A percentile compares a stretch with the other conserved stretches of the same genome.
Evolutionary conservation across 2,797 vertebrate species (phyloP).

Genomic region (Saguinus oedipus): DNA sequence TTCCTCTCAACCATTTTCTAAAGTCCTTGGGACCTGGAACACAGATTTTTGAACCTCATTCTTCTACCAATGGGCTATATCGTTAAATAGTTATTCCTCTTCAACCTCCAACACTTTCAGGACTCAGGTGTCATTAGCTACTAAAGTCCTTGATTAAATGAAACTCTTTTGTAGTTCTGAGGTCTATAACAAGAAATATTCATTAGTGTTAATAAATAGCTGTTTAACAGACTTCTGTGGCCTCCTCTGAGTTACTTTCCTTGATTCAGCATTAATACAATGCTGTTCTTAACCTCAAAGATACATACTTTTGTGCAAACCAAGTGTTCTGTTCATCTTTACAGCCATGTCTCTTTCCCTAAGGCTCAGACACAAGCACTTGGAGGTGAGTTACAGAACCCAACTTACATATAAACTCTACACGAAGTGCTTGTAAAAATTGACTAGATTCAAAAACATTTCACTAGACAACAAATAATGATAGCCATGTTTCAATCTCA

Average conservation of each 20-base stretch:
- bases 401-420: background rate
- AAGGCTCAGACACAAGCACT: background rate
- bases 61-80: background rate
- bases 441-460: background rate
- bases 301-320: background rate
- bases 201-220: background rate
- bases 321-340: background rate
- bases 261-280: background rate
- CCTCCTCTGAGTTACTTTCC: background rate
- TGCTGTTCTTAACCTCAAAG: background rate
- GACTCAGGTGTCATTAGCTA: background rate
- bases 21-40: background rate
- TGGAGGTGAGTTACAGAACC: background rate
- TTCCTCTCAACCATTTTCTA: background rate
- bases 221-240: background rate
- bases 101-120: background rate
- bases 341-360: background rate
- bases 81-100: background rate
- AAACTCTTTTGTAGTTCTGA: background rate
- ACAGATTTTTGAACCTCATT: background rate
- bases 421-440: background rate
- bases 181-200: background rate
- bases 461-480: background rate
- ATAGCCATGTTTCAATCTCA: background rate
- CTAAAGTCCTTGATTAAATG: background rate